Evolutionary conservation across 2,113 vertebrate genomes (phyloP).

Genomic region (Dicentrarchus labrax): DNA sequence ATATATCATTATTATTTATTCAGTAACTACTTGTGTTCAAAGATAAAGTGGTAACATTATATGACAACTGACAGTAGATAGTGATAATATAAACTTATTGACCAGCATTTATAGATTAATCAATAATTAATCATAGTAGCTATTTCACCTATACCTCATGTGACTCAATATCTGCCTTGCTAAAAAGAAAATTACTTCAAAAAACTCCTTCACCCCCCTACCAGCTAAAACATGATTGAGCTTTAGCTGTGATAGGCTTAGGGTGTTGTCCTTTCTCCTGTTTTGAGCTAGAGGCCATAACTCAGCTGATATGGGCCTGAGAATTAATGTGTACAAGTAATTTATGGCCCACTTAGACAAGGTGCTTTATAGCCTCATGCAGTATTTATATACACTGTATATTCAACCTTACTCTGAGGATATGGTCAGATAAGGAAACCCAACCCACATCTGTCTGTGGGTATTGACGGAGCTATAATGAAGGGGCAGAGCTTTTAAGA

Average conservation of each 20-base stretch:
- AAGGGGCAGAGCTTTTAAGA: slow-evolving; percentile 36
- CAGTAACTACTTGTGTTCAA: too few species aligned
- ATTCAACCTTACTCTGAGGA: slow-evolving; percentile 41
- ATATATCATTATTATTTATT: too few species aligned
- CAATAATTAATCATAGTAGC: not conserved
- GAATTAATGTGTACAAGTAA: slow-evolving; percentile 53
- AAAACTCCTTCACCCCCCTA: not conserved
- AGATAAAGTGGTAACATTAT: too few species aligned
- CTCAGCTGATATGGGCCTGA: slow-evolving; percentile 33
- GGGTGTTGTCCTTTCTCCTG: slow-evolving; percentile 29
- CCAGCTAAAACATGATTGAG: slow-evolving; percentile 24
- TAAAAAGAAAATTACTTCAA: not conserved
- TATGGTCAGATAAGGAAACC: slow-evolving; percentile 42
- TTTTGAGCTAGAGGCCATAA: slow-evolving; percentile 40
- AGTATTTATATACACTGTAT: slow-evolving; percentile 66
- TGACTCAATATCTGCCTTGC: not conserved
- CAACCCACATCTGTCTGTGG: slow-evolving; percentile 25
- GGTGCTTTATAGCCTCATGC: slow-evolving; percentile 68
- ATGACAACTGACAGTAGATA: not conserved
- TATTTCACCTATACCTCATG: not conserved
- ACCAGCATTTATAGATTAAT: not conserved
- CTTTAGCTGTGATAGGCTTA: slow-evolving; percentile 9
- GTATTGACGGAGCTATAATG: slow-evolving; percentile 53
- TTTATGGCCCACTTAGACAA: slow-evolving; percentile 65
- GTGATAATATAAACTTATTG: not conserved